Base-by-base conservation (phyloP, 2,888 invertebrate genomes). In the Spodoptera littoralis region DNA sequence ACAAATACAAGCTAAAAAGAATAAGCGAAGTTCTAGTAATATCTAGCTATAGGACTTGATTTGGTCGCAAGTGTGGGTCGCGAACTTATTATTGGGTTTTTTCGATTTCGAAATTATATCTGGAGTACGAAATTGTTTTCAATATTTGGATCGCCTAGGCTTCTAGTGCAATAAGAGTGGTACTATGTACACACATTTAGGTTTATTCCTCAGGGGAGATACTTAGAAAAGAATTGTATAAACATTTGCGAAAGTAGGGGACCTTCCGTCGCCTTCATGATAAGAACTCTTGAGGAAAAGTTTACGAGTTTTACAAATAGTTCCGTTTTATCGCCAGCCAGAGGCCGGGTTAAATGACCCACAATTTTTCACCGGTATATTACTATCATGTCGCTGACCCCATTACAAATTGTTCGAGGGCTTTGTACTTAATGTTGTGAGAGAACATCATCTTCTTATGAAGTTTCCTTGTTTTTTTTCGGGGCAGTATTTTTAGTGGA, bases 281-380 rank as follows among this genome's bases (percentile, higher is more conserved):
- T 69, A 69, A 73, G 58, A 55, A 53, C 56, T 61, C 61, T 56
- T 45, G 11, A 55, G 49, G 42, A 56, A 41, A 56, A 58, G 22
- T 69, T 73, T 69, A 65, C 61, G 74, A 59, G 56, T 59, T 43
- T 51, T 60, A 55, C 70, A 56, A 61, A 70, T 73, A 65, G 50
- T 65, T 61, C 46, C 50, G 44, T 61, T 65, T 73, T 69, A 70
- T 73, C 51, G 73, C 57, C 52, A 24, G 18, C 18, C 27, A 24
- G 42, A 50, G 11, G 55, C 58, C 43, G 50, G 50, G 57, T 69
- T 46, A 60, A 53, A 65, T 46, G 56, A 57, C 50, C 61, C 47
- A 47, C 49, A 50, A 73, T 65, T 69, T 73, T 64, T 73, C 58
- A 70, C 27, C 13, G 50, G 47, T 43, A 53, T 65, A 56, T 69